Evolutionary conservation across 1,140 invertebrate species (phyloP), one percentile per base, ranked within the genome.

Genomic region (Aphelenchoides avenae): DNA sequence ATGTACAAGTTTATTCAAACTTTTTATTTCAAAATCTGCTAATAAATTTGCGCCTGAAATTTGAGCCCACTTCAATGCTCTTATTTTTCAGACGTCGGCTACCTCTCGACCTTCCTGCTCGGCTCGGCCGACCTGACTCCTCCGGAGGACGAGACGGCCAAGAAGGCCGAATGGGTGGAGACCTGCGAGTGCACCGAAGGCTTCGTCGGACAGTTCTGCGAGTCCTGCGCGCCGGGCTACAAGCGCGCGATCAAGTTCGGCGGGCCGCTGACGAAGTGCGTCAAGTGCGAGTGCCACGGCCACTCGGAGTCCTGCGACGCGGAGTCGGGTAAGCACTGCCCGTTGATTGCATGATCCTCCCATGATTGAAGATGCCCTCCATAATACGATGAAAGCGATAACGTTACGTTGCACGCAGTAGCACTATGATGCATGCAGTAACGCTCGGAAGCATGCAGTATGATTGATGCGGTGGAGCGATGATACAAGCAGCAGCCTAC

Each of bases 221-320:
- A 98, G 79, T 91, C 90, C 0, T 98, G 94, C 77, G 87, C 87
- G 0, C 87, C 90, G 0, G 91, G 91, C 0, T 98, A 86, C 70
- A 85, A 90, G 34, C 89, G 95, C 66, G 87, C 88, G 61, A 88
- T 89, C 0, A 84, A 88, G 0, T 85, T 86, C 61, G 90, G 90
- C 6, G 91, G 91, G 9, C 87, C 89, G 0, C 93, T 93, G 73
- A 87, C 89, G 41, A 84, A 84, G 2, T 98, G 94, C 78, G 87
- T 96, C 20, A 87, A 88, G 39, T 98, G 94, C 77, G 87, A 92
- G 66, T 98, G 94, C 75, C 90, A 97, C 65, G 85, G 86, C 1
- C 93, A 98, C 76, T 91, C 92, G 0, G 87, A 92, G 52, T 89
- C 88, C 66, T 97, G 94, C 80, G 92, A 97, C 71, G 86, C 89